Percentiles rank a stretch among this genome's conserved stretches.
Conservation (phyloP, 1,140 invertebrate genomes). For the Ostrea edulis region DNA sequence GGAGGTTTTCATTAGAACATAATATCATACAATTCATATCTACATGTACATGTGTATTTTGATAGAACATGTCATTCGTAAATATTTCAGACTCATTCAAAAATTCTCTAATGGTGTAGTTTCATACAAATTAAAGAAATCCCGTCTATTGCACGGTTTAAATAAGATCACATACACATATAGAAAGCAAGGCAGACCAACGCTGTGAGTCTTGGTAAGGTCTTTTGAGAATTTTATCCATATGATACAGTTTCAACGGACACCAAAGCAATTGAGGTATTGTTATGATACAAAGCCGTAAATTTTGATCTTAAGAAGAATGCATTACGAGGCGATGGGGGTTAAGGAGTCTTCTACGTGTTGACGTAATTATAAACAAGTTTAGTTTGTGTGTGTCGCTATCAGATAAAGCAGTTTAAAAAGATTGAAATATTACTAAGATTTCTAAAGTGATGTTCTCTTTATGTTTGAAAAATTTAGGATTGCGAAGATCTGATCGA, state of each 20-base stretch:
- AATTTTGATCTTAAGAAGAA: background rate
- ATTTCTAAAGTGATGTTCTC: conserved; percentile 22
- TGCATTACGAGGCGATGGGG: background rate
- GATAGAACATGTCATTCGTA: background rate
- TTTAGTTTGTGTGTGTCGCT: background rate
- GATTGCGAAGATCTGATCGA: background rate
- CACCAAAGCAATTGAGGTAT: background rate
- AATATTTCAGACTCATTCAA: background rate
- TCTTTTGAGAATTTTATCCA: background rate
- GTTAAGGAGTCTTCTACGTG: background rate
- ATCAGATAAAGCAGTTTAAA: conserved; percentile 8
- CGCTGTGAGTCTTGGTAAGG: background rate
- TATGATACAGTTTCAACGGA: conserved; percentile 25
- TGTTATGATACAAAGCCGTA: background rate
- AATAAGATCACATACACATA: background rate
- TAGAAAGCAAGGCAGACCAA: conserved; percentile 3
- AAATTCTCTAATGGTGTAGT: background rate
- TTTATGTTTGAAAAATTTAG: background rate
- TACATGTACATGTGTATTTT: background rate
- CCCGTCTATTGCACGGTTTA: background rate
- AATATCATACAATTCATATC: no score
- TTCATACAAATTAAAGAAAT: conserved; percentile 11
- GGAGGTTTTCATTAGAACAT: no score
- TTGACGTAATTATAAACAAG: conserved; percentile 25
- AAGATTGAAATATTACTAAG: background rate